These are phyloP conservation scores for Lottia scabra DNA, from an alignment of 2,888 invertebrate genomes.

Conservation along the genomic window DNA sequence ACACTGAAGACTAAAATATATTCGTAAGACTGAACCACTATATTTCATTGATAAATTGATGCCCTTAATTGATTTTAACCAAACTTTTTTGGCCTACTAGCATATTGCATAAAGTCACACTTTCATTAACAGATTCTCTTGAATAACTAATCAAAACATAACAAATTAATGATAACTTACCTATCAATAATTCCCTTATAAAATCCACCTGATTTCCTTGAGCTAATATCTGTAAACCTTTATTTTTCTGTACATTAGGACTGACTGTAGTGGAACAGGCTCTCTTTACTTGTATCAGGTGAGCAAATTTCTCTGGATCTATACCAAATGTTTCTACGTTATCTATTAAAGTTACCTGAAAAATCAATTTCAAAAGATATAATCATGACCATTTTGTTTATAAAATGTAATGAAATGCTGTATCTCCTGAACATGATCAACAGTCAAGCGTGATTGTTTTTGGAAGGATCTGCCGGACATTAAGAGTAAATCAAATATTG, in stretches of 20 bases:
- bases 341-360: slow-evolving; percentile 86
- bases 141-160: too few relatives aligned
- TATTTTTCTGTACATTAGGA: slow-evolving; percentile 79
- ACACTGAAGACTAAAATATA: neutral
- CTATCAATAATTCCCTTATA: slow-evolving; percentile 73
- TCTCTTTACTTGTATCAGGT: slow-evolving; percentile 84
- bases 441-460: too few relatives aligned
- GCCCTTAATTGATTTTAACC: too few relatives aligned
- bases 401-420: too few relatives aligned
- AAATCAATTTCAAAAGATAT: slow-evolving; percentile 17
- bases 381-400: too few relatives aligned
- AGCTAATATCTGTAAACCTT: slow-evolving; percentile 79
- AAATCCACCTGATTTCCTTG: slow-evolving; percentile 89
- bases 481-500: too few relatives aligned
- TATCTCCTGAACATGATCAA: too few relatives aligned
- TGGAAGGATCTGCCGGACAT: too few relatives aligned
- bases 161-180: slow-evolving; percentile 50
- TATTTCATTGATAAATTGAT: too few relatives aligned
- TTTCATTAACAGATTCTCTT: too few relatives aligned
- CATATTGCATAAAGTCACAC: too few relatives aligned
- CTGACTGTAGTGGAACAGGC: slow-evolving; percentile 89
- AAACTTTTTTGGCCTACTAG: too few relatives aligned
- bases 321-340: slow-evolving; percentile 91
- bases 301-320: slow-evolving; percentile 81
- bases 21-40: neutral